Evolutionary conservation across 2,888 invertebrate species (phyloP).

Genomic region (Euzophera pinguis): DNA sequence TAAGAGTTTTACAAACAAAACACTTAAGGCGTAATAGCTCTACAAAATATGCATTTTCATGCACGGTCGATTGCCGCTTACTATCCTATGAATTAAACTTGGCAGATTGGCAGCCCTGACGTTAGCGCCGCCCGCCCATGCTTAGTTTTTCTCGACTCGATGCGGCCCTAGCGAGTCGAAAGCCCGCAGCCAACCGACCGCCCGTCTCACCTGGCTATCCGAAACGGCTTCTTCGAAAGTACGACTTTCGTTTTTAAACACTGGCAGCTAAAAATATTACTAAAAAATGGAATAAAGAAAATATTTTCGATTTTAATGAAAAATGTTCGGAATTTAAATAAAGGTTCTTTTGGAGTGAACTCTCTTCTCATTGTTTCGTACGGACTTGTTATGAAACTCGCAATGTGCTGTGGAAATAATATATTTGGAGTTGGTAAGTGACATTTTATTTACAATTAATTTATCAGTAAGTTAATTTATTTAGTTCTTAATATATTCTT

Average conservation of each 20-base stretch:
- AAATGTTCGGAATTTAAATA: background rate
- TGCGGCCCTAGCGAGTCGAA: slow-evolving; percentile 6
- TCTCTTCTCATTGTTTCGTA: too few species aligned
- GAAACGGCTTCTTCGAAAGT: background rate
- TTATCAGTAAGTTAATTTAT: background rate
- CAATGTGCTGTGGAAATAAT: background rate
- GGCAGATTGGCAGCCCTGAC: background rate
- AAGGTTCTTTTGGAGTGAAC: background rate
- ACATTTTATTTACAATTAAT: background rate
- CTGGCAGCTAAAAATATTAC: background rate
- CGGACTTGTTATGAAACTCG: background rate
- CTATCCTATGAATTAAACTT: background rate
- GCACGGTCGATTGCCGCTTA: background rate
- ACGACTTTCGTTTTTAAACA: background rate
- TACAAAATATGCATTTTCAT: slow-evolving; percentile 3
- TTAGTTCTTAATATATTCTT: too few species aligned
- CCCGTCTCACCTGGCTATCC: background rate
- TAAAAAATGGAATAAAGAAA: background rate
- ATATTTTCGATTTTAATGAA: background rate
- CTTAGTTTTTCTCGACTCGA: background rate
- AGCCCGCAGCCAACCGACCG: slow-evolving; percentile 1
- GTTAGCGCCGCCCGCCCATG: slow-evolving; percentile 9
- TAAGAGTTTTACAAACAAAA: too few species aligned
- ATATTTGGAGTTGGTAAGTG: background rate
- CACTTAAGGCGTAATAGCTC: too few species aligned